phyloP scores from a whole-genome alignment of 2,888 invertebrate species.

The Hyposoter dolosus region DNA sequence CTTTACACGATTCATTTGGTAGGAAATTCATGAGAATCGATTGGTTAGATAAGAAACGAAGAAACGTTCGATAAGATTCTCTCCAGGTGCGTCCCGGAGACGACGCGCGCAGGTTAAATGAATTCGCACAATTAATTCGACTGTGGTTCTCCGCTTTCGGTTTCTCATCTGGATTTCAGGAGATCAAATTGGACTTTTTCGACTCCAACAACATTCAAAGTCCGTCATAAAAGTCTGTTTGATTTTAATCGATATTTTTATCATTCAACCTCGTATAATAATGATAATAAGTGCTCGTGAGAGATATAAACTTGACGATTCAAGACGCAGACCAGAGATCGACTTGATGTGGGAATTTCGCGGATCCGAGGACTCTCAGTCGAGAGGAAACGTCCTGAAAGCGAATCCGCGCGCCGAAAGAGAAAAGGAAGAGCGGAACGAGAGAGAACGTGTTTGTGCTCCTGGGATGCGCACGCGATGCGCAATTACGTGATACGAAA shows the following conservation, averaged over 20 bases:
- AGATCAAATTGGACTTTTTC: background rate
- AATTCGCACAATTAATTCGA: slow-evolving; percentile 31
- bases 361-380: slow-evolving; percentile 41
- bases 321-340: slow-evolving; percentile 48
- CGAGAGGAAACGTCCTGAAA: slow-evolving; percentile 38
- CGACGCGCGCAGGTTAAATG: background rate
- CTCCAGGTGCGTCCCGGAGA: slow-evolving; percentile 48
- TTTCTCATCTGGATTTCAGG: slow-evolving; percentile 35
- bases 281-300: slow-evolving; percentile 42
- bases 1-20: slow-evolving; percentile 62
- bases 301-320: slow-evolving; percentile 50
- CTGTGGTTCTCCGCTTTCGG: background rate
- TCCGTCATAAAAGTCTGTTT: slow-evolving; percentile 12
- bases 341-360: slow-evolving; percentile 60
- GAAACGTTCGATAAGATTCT: slow-evolving; percentile 39
- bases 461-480: slow-evolving; percentile 67
- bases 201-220: background rate
- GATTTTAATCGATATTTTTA: slow-evolving; percentile 57
- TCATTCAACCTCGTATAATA: slow-evolving; percentile 37
- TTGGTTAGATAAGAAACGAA: slow-evolving; percentile 59
- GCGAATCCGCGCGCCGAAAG: slow-evolving; percentile 24
- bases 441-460: slow-evolving; percentile 39
- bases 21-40: slow-evolving; percentile 64
- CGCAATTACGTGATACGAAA: slow-evolving; percentile 71
- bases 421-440: background rate